Conservation (phyloP, 2,888 invertebrate genomes). For the Euplagia quadripunctaria region DNA sequence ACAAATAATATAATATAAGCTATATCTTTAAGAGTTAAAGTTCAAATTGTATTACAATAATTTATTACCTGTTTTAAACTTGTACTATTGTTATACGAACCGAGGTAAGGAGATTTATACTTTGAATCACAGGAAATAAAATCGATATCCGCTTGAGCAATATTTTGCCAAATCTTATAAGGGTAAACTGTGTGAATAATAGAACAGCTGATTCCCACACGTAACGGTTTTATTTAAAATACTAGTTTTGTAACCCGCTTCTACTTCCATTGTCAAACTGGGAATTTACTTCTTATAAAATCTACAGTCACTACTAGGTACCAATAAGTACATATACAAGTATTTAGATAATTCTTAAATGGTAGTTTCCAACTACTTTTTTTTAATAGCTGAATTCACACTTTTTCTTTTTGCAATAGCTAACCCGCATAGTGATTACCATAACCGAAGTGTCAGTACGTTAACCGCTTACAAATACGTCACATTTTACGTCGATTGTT, state of each 20-base stretch:
- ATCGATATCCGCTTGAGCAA: conserved; percentile 43
- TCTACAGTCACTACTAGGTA: neutral
- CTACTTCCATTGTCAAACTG: conserved; percentile 11
- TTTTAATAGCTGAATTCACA: conserved; percentile 38
- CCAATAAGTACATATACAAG: neutral
- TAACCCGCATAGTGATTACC: conserved; percentile 65
- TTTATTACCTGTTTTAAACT: conserved; percentile 21
- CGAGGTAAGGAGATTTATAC: conserved; percentile 27
- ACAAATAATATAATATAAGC: conserved; percentile 28
- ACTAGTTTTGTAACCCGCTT: conserved; percentile 33
- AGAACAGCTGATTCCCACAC: conserved; percentile 79
- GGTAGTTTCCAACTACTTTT: conserved; percentile 39
- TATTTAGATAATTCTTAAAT: conserved; percentile 30
- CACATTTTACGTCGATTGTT: conserved; percentile 58
- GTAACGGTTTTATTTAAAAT: conserved; percentile 75
- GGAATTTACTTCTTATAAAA: conserved; percentile 9
- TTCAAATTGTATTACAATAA: conserved; percentile 24
- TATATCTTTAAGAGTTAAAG: conserved; percentile 31
- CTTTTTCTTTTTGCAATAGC: conserved; percentile 58
- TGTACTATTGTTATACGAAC: conserved; percentile 24
- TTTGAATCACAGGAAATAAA: conserved; percentile 39
- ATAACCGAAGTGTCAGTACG: conserved; percentile 63
- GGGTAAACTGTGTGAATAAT: conserved; percentile 64
- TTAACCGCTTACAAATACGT: conserved; percentile 68
- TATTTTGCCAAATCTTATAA: conserved; percentile 60